Base-by-base conservation (phyloP, 1,140 invertebrate genomes). In the Cecropterus lyciades region DNA sequence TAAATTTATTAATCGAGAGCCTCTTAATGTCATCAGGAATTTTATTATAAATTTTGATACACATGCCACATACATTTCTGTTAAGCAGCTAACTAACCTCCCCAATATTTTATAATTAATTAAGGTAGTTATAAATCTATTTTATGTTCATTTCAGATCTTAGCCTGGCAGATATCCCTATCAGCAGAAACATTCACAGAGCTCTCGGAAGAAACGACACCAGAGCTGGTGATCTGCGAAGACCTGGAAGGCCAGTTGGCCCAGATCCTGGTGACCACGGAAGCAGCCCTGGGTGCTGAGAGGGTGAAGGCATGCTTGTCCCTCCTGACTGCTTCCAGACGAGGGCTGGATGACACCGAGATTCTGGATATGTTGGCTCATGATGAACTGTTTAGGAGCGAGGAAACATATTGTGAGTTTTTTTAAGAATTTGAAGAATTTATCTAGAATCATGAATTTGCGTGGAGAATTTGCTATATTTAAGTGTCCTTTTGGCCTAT, bases 261-360 rank as follows among this genome's bases (percentile, higher is more conserved):
- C 7, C 90, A 94, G 66, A 94, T 95, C 79, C 93, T 96, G 62
- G 93, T 94, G 6, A 93, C 95, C 59, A 87, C 96, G 37, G 96
- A 96, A 81, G 90, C 92, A 9, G 94, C 95, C 13, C 88, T 96
- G 45, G 95, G 95, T 0, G 93, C 93, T 59, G 92, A 94, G 80
- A 93, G 85, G 1, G 88, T 92, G 8, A 80, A 84, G 46, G 79
- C 93, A 82, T 92, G 94, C 92, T 85, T 97, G n/a, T 94, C 95
- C 0, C 92, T 96, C 37, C 90, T 96, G 13, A 95, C 95, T 1
- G 94, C 94, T 5, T 93, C 95, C 4, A 93, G 95, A 40, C 93
- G 95, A 74, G 96, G 96, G 0, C 85, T 97, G n/a, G 94, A 94
- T 10, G 95, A 96, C 75, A 95, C 94, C 4, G 96, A 97, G 89